Conservation (phyloP, 2,113 vertebrate genomes). For the Nyctibius bracteatus region DNA sequence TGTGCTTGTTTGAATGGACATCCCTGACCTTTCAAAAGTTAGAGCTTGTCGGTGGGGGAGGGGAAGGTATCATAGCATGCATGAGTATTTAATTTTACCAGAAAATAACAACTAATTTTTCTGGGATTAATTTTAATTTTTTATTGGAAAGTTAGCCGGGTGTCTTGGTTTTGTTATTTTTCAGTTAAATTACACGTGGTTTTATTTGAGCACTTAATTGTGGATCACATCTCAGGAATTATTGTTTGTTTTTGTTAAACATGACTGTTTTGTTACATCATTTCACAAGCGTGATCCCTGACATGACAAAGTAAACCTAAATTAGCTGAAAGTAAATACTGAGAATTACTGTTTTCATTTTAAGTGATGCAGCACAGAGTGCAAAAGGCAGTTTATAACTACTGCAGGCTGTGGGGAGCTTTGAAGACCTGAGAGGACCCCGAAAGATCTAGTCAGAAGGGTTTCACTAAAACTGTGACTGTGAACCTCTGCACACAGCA, state of each 20-base stretch:
- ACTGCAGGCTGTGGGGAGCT: neutral
- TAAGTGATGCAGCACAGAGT: neutral
- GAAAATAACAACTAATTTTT: neutral
- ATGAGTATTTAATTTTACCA: neutral
- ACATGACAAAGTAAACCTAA: neutral
- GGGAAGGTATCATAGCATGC: neutral
- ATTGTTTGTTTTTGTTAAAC: slow-evolving; percentile 10
- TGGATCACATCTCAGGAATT: neutral
- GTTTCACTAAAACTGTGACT: neutral
- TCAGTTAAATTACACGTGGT: neutral
- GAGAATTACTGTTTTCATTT: neutral
- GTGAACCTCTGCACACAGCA: neutral
- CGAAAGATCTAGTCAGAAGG: neutral
- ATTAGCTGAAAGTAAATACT: neutral
- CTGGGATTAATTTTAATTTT: neutral
- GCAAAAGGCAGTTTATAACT: neutral
- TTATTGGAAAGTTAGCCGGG: neutral
- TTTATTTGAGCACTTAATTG: slow-evolving; percentile 10
- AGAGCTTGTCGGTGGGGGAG: neutral
- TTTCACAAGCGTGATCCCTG: neutral
- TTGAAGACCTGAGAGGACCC: neutral
- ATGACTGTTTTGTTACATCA: neutral
- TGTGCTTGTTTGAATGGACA: neutral
- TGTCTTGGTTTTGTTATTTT: neutral
- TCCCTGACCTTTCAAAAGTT: neutral